Percentiles rank a stretch among this genome's conserved stretches.
phyloP scores from a whole-genome alignment of 2,113 vertebrate species.

The Chunga burmeisteri region DNA sequence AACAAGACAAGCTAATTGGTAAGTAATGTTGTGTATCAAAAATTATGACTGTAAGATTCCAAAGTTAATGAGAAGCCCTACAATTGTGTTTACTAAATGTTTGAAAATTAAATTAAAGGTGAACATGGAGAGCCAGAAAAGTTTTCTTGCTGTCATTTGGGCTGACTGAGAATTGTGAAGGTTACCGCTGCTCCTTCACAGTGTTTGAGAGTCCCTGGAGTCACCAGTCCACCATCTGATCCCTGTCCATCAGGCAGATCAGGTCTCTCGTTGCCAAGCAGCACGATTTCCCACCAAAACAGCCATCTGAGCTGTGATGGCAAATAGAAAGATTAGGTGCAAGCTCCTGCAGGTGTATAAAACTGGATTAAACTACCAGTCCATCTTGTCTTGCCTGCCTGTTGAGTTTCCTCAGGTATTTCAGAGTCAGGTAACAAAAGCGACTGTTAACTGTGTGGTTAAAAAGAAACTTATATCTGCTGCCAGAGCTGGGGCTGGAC shows the following conservation, averaged over 20 bases:
- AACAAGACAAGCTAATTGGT: conserved; percentile 97
- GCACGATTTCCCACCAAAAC: background rate
- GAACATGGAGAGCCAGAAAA: conserved; percentile 63
- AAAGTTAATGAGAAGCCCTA: conserved; percentile 91
- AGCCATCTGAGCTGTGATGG: background rate
- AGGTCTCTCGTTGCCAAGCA: background rate
- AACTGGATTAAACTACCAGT: background rate
- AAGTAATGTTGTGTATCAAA: conserved; percentile 99
- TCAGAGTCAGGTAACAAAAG: background rate
- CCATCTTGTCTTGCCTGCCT: background rate
- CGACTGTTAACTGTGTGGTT: fast-evolving
- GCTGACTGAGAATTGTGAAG: background rate
- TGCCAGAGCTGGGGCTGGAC: background rate
- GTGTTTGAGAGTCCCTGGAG: background rate
- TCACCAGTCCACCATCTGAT: background rate
- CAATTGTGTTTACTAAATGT: conserved; percentile 91
- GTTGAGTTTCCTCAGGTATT: background rate
- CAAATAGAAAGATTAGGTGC: background rate
- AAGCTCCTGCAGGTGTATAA: background rate
- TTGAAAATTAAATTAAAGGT: conserved; percentile 85
- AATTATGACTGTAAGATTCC: conserved; percentile 92
- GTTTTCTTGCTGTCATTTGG: conserved; percentile 22
- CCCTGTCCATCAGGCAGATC: background rate
- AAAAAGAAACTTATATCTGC: background rate
- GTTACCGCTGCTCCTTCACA: background rate